Base-by-base conservation (phyloP, 2,888 invertebrate species). In the Netelia melanura region DNA sequence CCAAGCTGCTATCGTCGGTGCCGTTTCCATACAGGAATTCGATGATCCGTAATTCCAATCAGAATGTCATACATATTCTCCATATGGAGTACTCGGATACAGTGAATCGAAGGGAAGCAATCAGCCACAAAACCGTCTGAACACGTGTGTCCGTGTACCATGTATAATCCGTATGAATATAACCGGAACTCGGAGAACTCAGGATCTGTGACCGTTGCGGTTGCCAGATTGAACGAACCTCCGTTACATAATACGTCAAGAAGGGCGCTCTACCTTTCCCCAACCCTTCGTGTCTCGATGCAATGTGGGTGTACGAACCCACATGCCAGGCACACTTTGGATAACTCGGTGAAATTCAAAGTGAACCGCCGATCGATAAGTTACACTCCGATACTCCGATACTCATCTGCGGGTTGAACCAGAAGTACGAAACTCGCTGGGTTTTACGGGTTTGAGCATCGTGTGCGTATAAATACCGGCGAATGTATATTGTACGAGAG, bases 291-390 rank as follows among this genome's bases (percentile, higher is more conserved):
- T 61, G 17, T 75, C 38, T 75, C 38, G 25, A 23, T 44, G 23
- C 38, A 17, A 23, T 61, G 54, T 70, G 75, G 67, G 38, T 54
- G 23, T 52, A 65, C 38, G 43, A 56, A 70, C 77, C 38, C 85
- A 86, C 88, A 87, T 90, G 89, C 90, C 89, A 88, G 85, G 76
- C 89, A 90, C 89, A 89, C 90, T 88, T 85, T 88, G 88, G 87
- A 91, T 91, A 89, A 89, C 89, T 90, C 87, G 82, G 88, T 87
- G 88, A 87, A 87, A 89, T 90, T 90, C 90, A 89, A 89, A 90
- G 90, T 87, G 86, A 68, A 85, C 90, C 88, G 87, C 88, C 79
- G 88, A 91, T 91, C 90, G 91, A 91, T 91, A 90, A 89, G 86
- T 70, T 30, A 30, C 81, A 82, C 62, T 70, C 56, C 8, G 56